Base-by-base conservation (phyloP, 2,888 invertebrate genomes). In the Hypena proboscidalis region DNA sequence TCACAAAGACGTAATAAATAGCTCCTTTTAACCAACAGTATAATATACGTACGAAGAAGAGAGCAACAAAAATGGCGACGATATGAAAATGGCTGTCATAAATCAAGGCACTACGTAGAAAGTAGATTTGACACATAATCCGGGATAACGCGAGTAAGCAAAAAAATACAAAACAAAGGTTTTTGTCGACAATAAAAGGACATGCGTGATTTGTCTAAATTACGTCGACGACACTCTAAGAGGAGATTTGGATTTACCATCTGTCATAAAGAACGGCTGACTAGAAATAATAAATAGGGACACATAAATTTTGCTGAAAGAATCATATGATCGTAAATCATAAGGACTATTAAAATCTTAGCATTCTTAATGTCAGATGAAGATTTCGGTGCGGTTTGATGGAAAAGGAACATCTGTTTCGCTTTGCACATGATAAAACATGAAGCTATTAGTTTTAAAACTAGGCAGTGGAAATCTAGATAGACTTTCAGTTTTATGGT, bases 41-140 rank as follows among this genome's bases (percentile, higher is more conserved):
- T 42, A 37, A 51, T 40, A 39, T 58, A 27, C 17, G 36, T 21
- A 14, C 23, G 19, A 31, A 31, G 23, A 30, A 23, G 29, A 10
- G 20, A 32, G 4, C 17, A n/a, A 17, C 8, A 33, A 29, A 37
- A 27, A 29, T 8, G 8, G 20, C n/a, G 6, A 2, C 6, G 3
- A 34, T 42, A 13, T 31, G 26, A 37, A 45, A 42, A 57, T 41
- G 11, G 39, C 48, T 1, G 29, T 27, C 45, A 53, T 62, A 65
- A 62, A 62, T 62, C 66, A 51, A 9, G 3, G 20, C 35, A 41
- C 23, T 23, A 31, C 40, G 26, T 29, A 33, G 32, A 43, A 25
- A 52, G 53, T 51, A 65, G 41, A 65, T 62, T 44, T 65, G 62
- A 61, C 62, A 61, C 37, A 44, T 57, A 50, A 62, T 61, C 53